Evolutionary conservation across 2,113 vertebrate genomes (phyloP).

Genomic region (Heterotilapia buettikoferi): DNA sequence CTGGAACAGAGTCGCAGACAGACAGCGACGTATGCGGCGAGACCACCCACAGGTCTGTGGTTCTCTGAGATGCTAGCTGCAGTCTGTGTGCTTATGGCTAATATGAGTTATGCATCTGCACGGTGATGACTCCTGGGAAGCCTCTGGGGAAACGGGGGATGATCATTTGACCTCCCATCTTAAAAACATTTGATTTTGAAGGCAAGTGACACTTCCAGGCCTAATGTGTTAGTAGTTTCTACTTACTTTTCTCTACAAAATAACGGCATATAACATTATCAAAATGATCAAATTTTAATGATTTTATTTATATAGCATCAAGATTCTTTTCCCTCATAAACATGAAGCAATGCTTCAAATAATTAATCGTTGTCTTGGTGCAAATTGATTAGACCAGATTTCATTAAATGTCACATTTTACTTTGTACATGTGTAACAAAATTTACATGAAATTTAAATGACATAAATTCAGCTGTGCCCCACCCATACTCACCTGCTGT

Average conservation of each 20-base stretch:
- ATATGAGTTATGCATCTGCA: constrained; percentile 2
- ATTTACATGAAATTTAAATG: not conserved
- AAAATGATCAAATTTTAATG: not conserved
- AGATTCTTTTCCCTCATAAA: not conserved
- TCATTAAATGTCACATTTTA: not conserved
- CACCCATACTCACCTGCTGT: not conserved
- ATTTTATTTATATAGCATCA: not conserved
- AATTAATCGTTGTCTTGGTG: not conserved
- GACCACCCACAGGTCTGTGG: constrained; percentile 72
- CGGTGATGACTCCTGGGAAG: constrained; percentile 34
- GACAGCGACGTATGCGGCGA: constrained; percentile 10
- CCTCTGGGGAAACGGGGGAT: not conserved
- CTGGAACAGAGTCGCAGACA: constrained; percentile 34
- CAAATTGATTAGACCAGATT: not conserved
- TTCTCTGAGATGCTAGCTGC: constrained; percentile 28
- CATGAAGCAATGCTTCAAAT: not conserved
- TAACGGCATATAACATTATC: not conserved
- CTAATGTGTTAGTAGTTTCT: not conserved
- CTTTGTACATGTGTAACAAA: not conserved
- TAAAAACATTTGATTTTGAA: not conserved
- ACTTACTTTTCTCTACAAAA: not conserved
- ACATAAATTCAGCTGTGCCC: not conserved
- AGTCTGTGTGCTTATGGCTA: constrained; percentile 5
- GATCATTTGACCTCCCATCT: not conserved
- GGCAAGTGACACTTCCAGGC: not conserved